Base-by-base conservation (phyloP, 1,140 invertebrate genomes). In the Meloidogyne floridensis region DNA sequence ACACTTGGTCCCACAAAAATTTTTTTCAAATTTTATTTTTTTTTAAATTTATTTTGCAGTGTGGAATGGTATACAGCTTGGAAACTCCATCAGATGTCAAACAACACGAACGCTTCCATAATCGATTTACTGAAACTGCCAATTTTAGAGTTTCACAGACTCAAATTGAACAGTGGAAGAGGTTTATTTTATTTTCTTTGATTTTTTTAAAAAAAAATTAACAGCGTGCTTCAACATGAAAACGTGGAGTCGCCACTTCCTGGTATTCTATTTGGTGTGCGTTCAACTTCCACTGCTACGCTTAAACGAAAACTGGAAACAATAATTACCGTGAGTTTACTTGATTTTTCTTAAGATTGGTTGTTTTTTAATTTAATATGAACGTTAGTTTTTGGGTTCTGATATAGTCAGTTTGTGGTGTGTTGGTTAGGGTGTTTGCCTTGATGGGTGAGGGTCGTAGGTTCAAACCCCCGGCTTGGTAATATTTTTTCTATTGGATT, bases 21-120 rank as follows among this genome's bases (percentile, higher is more conserved):
- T 32, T 32, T 32, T 32, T 32, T 32, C 32, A 32, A 32, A 75
- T 72, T n/a, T 47, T 7, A 59, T 15, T 83, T 74, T 56, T 4
- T 13, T 51, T 65, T 1, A 47, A 47, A 47, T 47, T 47, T 43
- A 65, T 83, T 72, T 80, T 86, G 82, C 51, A 86, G 85, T 86
- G 85, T 56, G 85, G 81, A 56, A 86, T 86, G 85, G 79, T 80
- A 13, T 86, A 84, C 77, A 86, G 86, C 54, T 18, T 85, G 20
- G 79, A 82, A 70, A 77, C 82, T n/a, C 53, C 43, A 11, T 59
- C 76, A 10, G 85, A 86, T 73, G 80, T 78, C 13, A 32, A 81
- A 53, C 69, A 76, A 42, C 85, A 86, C 59, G 71, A 59, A 59
- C 51, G 72, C 10, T 86, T 73, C 53, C 86, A 87, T 54, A 84